Conservation (phyloP, 2,888 invertebrate genomes). For the Metacarcinus magister region DNA sequence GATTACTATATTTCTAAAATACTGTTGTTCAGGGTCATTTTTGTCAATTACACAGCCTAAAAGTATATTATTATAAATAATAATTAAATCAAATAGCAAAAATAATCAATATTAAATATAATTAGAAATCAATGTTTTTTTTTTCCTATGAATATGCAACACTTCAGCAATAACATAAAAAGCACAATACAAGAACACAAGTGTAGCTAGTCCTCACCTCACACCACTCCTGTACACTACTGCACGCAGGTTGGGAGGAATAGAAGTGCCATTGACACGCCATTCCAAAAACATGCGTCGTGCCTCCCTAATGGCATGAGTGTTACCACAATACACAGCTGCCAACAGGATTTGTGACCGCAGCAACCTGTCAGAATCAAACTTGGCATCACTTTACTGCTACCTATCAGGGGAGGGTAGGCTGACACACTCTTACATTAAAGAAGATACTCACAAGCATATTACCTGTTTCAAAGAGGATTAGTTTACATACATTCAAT, state of each 20-base stretch:
- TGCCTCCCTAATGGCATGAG: slow-evolving; percentile 89
- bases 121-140: neutral
- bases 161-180: neutral
- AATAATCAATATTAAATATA: too few relatives aligned
- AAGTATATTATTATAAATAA: too few relatives aligned
- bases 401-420: neutral
- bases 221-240: slow-evolving; percentile 88
- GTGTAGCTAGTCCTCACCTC: slow-evolving; percentile 61
- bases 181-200: neutral
- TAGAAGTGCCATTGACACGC: slow-evolving; percentile 88
- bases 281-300: slow-evolving; percentile 89
- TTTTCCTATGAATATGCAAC: neutral
- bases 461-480: neutral
- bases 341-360: slow-evolving; percentile 90
- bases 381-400: neutral
- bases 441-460: neutral
- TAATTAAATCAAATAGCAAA: too few relatives aligned
- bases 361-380: slow-evolving; percentile 87
- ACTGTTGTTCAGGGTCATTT: too few relatives aligned
- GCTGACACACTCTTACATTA: neutral
- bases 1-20: too few relatives aligned
- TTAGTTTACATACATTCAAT: neutral
- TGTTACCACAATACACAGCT: slow-evolving; percentile 90
- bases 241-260: slow-evolving; percentile 91
- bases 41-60: too few relatives aligned